A percentile compares a stretch with the other conserved stretches of the same genome.
Evolutionary conservation across 1,140 invertebrate genomes (phyloP).

Genomic region (Saccostrea cuccullata): DNA sequence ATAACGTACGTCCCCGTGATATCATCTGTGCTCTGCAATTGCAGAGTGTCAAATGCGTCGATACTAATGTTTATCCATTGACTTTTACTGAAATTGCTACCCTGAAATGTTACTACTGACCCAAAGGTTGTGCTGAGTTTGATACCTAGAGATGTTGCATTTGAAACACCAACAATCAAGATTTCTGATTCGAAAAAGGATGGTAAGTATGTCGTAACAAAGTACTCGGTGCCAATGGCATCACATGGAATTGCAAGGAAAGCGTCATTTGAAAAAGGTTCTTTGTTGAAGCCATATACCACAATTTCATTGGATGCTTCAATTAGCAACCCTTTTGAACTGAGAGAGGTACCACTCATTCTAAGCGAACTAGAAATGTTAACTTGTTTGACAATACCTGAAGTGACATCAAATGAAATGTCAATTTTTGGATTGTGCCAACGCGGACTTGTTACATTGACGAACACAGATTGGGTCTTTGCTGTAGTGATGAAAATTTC

Average conservation of each 20-base stretch:
- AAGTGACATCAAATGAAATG: slow-evolving; percentile 41
- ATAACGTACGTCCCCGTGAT: slow-evolving; percentile 64
- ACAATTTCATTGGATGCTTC: slow-evolving; percentile 34
- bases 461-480: slow-evolving; percentile 44
- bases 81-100: slow-evolving; percentile 55
- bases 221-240: slow-evolving; percentile 43
- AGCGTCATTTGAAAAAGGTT: slow-evolving; percentile 43
- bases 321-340: slow-evolving; percentile 41
- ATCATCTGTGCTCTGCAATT: slow-evolving; percentile 56
- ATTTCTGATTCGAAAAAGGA: slow-evolving; percentile 49
- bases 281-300: slow-evolving; percentile 46
- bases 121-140: slow-evolving; percentile 10
- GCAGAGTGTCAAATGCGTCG: slow-evolving; percentile 60
- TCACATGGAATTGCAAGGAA: slow-evolving; percentile 53
- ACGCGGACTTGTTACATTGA: slow-evolving; percentile 51
- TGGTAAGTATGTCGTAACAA: slow-evolving; percentile 59
- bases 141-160: slow-evolving; percentile 51
- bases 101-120: slow-evolving; percentile 46
- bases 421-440: slow-evolving; percentile 35
- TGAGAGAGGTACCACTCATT: slow-evolving; percentile 25
- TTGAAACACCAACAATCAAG: slow-evolving; percentile 53
- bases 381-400: slow-evolving; percentile 51
- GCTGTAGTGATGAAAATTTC: slow-evolving; percentile 58
- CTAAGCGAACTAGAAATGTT: slow-evolving; percentile 42
- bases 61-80: slow-evolving; percentile 53